Evolutionary conservation across 2,113 vertebrate species (phyloP).

Genomic region (Megaceryle torquata): DNA sequence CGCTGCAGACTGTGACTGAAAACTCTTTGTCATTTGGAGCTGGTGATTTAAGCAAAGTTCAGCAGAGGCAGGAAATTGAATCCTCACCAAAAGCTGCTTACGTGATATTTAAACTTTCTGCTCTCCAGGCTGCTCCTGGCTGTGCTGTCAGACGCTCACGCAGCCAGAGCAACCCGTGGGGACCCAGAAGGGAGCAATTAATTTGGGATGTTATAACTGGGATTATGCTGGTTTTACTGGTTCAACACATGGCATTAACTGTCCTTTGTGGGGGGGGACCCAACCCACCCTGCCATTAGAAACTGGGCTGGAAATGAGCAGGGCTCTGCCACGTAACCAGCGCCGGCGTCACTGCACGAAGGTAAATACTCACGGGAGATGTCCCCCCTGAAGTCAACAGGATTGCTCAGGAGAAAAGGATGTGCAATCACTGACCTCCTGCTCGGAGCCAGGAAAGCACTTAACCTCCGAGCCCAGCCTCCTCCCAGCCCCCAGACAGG

Average conservation of each 20-base stretch:
- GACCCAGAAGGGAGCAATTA: background rate
- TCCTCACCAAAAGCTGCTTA: background rate
- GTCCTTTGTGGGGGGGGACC: rapidly evolving
- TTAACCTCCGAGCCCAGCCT: constrained; percentile 4
- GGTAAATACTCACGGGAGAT: background rate
- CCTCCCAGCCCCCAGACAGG: background rate
- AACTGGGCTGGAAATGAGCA: background rate
- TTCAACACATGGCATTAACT: background rate
- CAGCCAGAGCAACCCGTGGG: background rate
- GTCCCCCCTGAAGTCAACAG: background rate
- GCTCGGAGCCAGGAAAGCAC: background rate
- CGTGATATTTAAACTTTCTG: background rate
- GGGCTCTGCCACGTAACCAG: background rate
- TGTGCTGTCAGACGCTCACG: rapidly evolving
- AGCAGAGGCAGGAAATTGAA: constrained; percentile 60
- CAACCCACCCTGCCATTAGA: background rate
- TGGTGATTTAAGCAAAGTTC: constrained; percentile 30
- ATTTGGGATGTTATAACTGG: background rate
- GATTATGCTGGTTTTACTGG: background rate
- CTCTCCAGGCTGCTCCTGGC: background rate
- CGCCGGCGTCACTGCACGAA: background rate
- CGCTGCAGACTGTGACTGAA: background rate
- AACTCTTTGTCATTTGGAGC: constrained; percentile 1
- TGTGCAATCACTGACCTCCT: background rate
- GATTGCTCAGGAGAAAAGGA: background rate